Conservation (phyloP, 2,797 vertebrate genomes). For the Rachycentron canadum region DNA sequence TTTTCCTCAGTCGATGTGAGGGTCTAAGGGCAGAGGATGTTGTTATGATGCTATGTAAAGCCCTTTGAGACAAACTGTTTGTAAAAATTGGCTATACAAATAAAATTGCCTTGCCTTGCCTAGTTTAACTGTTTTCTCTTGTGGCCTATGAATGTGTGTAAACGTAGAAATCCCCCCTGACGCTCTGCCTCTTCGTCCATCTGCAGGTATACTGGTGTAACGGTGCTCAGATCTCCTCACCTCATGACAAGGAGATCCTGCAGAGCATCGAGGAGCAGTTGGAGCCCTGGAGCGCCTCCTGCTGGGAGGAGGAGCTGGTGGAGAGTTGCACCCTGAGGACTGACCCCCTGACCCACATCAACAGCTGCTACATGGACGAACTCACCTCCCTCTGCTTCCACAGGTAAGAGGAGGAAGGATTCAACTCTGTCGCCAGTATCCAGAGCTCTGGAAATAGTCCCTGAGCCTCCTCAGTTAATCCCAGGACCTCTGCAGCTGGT, state of each 20-base stretch:
- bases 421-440: neutral
- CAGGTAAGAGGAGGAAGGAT: conserved; percentile 80
- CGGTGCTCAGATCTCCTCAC: conserved; percentile 93
- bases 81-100: no score
- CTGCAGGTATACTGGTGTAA: conserved; percentile 95
- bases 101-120: no score
- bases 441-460: neutral
- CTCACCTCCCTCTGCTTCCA: conserved; percentile 91
- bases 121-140: no score
- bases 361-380: conserved; percentile 91
- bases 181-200: neutral
- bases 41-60: no score
- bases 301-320: conserved; percentile 91
- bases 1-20: no score
- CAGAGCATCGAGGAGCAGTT: conserved; percentile 90
- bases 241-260: conserved; percentile 94
- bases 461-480: neutral
- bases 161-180: neutral
- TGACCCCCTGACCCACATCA: conserved; percentile 90
- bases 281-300: conserved; percentile 93
- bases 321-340: conserved; percentile 86
- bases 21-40: no score
- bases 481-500: neutral
- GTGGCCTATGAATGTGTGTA: neutral
- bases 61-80: no score